Percentiles rank a stretch among this genome's conserved stretches.
phyloP scores from a whole-genome alignment of 2,113 vertebrate species.

The Pongo abelii region DNA sequence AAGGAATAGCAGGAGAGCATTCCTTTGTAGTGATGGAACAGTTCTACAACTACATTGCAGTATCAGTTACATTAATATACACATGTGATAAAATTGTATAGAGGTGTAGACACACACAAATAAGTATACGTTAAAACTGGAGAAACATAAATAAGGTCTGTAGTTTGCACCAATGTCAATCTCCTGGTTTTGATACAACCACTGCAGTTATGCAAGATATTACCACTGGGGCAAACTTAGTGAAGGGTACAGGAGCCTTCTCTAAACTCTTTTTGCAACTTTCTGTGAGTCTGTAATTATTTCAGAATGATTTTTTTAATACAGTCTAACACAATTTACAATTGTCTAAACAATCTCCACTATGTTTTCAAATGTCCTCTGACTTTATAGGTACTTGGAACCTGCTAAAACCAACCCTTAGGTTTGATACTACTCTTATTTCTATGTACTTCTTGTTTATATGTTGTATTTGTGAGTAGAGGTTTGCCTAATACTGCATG shows the following conservation, averaged over 20 bases:
- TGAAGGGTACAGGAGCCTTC: background rate
- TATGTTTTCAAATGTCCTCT: background rate
- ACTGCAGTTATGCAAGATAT: constrained; percentile 7
- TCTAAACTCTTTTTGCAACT: background rate
- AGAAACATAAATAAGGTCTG: background rate
- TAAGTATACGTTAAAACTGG: background rate
- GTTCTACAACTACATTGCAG: background rate
- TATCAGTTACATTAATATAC: background rate
- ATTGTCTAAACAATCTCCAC: background rate
- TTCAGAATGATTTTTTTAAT: background rate
- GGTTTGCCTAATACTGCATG: background rate
- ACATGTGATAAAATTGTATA: background rate
- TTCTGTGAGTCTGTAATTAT: background rate
- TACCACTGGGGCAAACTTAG: background rate
- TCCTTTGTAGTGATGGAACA: background rate
- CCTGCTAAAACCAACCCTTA: background rate
- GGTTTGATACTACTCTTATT: constrained; percentile 14
- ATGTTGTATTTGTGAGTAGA: background rate
- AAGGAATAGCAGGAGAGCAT: background rate
- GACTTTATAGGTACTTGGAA: background rate
- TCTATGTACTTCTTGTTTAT: background rate
- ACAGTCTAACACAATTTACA: background rate
- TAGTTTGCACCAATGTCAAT: background rate
- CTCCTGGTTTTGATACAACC: background rate
- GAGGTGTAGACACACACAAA: background rate